Evolutionary conservation across 2,113 vertebrate species (phyloP).

Genomic region (Artemisiospiza belli): DNA sequence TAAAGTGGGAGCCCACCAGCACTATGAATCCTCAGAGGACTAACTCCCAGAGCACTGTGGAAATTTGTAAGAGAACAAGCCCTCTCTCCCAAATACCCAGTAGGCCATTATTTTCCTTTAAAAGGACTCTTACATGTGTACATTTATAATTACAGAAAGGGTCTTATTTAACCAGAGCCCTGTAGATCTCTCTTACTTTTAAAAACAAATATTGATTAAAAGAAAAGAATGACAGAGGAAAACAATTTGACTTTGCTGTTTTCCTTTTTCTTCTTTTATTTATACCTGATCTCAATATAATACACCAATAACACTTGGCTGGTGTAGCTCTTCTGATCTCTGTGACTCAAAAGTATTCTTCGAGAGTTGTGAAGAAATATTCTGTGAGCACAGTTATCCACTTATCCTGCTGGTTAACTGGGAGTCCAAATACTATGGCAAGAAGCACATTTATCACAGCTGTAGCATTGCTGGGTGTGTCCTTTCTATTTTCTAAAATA

Average conservation of each 20-base stretch:
- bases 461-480: background rate
- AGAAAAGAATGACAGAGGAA: slow-evolving; percentile 38
- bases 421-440: background rate
- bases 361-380: background rate
- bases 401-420: background rate
- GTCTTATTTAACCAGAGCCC: slow-evolving; percentile 55
- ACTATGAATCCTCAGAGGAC: slow-evolving; percentile 62
- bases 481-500: background rate
- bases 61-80: slow-evolving; percentile 67
- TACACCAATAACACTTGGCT: background rate
- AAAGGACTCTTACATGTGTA: slow-evolving; percentile 66
- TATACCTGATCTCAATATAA: slow-evolving; percentile 9
- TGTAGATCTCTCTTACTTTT: slow-evolving; percentile 50
- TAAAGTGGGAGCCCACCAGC: slow-evolving; percentile 78
- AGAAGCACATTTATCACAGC: background rate
- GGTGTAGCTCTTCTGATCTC: slow-evolving; percentile 17
- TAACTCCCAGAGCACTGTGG: slow-evolving; percentile 68
- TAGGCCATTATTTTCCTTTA: slow-evolving; percentile 64
- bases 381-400: background rate
- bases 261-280: slow-evolving; percentile 33
- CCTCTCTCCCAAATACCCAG: slow-evolving; percentile 51
- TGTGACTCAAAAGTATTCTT: background rate
- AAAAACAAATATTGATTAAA: slow-evolving; percentile 58
- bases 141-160: slow-evolving; percentile 65
- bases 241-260: slow-evolving; percentile 14